Conservation (phyloP, 1,140 invertebrate genomes). For the Formica selysi region DNA sequence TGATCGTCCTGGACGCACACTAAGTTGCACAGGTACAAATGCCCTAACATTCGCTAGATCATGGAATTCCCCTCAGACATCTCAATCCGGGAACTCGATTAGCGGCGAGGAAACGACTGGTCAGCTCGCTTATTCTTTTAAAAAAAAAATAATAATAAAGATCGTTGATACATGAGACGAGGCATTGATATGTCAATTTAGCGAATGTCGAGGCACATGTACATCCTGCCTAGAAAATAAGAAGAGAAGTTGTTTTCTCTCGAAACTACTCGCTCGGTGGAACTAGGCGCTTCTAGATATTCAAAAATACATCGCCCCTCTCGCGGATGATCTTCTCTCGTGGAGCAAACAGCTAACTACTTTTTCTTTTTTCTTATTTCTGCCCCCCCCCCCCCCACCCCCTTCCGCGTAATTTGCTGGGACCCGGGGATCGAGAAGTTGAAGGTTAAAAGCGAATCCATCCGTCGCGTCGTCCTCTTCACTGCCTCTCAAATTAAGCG, state of each 20-base stretch:
- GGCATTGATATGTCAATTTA: background rate
- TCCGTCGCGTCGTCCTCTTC: background rate
- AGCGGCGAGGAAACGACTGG: too few species aligned
- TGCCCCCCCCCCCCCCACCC: conserved; percentile 6
- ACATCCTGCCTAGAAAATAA: conserved; percentile 37
- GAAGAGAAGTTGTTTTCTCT: conserved; percentile 45
- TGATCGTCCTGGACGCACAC: background rate
- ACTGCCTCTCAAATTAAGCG: too few species aligned
- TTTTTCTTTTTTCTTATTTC: conserved; percentile 40
- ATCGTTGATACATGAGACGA: background rate
- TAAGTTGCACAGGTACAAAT: background rate
- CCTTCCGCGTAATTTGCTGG: conserved; percentile 19
- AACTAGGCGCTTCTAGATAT: conserved; percentile 70
- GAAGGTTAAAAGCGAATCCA: conserved; percentile 34
- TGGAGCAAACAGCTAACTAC: conserved; percentile 61
- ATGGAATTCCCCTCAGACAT: background rate
- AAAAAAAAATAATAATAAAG: background rate
- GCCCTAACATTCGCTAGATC: conserved; percentile 20
- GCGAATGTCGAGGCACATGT: conserved; percentile 17
- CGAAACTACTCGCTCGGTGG: conserved; percentile 54
- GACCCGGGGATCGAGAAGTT: conserved; percentile 28
- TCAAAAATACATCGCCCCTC: conserved; percentile 72
- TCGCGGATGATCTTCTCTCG: conserved; percentile 55
- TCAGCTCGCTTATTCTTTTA: background rate
- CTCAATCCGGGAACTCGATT: too few species aligned